Conservation (phyloP, 2,888 invertebrate species). For the Andrena camellia region DNA sequence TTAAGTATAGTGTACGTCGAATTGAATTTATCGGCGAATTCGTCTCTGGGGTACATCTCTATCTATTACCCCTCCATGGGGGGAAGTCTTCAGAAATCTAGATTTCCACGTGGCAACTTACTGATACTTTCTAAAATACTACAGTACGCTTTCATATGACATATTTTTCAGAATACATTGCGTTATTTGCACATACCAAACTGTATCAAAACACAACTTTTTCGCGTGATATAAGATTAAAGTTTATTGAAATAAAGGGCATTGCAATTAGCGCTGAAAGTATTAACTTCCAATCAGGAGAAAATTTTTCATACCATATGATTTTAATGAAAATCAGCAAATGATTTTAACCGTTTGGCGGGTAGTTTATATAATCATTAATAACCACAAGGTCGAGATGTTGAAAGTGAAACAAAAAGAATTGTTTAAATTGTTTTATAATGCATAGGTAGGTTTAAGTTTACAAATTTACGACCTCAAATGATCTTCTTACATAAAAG, state of each 20-base stretch:
- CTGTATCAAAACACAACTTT: too few species aligned
- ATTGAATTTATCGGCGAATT: slow-evolving; percentile 30
- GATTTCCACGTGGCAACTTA: too few species aligned
- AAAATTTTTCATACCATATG: too few species aligned
- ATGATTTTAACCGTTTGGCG: neutral
- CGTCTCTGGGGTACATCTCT: neutral
- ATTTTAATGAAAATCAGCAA: too few species aligned
- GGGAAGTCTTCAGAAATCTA: neutral
- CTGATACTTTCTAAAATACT: too few species aligned
- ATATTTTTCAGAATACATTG: too few species aligned
- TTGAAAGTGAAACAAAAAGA: neutral
- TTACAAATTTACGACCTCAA: neutral
- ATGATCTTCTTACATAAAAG: neutral
- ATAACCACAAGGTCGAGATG: neutral
- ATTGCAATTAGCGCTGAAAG: too few species aligned
- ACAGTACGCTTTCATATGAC: too few species aligned
- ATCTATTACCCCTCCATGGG: neutral
- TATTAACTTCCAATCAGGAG: too few species aligned
- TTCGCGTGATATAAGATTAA: too few species aligned
- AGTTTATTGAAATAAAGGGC: too few species aligned
- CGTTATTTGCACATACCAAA: too few species aligned
- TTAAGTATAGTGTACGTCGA: slow-evolving; percentile 35
- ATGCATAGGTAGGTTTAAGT: neutral
- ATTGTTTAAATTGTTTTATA: neutral
- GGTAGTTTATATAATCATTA: neutral